Conservation (phyloP, 2,797 vertebrate genomes). For the Halcyon leucocephala region DNA sequence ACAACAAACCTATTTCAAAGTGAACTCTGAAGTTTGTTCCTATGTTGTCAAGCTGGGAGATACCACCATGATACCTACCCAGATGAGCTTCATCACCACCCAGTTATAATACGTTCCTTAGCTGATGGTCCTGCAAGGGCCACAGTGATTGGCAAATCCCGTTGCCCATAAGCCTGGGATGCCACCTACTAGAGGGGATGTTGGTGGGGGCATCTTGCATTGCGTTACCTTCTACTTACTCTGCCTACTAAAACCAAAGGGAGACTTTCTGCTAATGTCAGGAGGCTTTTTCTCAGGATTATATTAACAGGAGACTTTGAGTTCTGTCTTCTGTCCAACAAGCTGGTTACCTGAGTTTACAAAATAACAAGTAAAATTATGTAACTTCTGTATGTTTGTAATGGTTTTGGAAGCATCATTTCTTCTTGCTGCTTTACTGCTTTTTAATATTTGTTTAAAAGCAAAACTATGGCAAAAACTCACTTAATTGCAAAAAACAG, state of each 20-base stretch:
- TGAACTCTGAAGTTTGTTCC: neutral
- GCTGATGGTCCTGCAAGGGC: neutral
- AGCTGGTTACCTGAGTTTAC: neutral
- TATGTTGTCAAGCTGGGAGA: neutral
- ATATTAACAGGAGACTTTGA: neutral
- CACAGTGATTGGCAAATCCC: neutral
- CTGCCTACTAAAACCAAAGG: neutral
- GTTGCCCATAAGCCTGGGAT: neutral
- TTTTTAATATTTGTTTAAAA: slow-evolving; percentile 3
- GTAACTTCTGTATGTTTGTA: neutral
- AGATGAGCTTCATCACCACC: neutral
- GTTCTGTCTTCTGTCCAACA: neutral
- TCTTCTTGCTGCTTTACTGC: neutral
- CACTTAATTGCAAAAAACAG: neutral
- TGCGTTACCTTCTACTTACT: neutral
- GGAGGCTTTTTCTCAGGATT: neutral
- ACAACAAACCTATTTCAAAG: neutral
- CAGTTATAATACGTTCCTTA: neutral
- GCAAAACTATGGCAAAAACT: neutral
- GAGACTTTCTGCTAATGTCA: neutral
- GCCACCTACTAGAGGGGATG: neutral
- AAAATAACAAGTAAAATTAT: neutral
- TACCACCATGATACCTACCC: neutral
- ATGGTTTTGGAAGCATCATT: neutral
- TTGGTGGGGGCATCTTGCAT: neutral